Evolutionary conservation across 2,797 vertebrate species (phyloP), one percentile per base, ranked within the genome.

Genomic region (Rhinichthys osculus): DNA sequence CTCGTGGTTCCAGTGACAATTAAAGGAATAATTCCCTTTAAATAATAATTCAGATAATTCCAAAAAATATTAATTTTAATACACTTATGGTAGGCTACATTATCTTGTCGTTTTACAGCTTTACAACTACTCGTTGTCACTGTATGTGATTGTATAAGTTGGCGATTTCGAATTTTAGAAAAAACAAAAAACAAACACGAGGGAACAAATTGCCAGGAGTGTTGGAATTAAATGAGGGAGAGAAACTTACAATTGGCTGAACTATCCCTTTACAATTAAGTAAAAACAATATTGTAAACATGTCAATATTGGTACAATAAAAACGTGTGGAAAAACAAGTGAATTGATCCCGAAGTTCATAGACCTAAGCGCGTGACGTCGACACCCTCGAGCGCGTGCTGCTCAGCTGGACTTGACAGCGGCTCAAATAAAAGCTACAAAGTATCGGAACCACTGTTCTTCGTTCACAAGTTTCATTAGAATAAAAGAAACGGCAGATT

Each of bases 391-490:
- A 89, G 80, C 81, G 88, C 81, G 88, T 78, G 81, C 19, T 88
- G 47, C 72, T 79, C 35, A 64, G 87, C 74, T 86, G 87, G 73
- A 54, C 11, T 52, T 90, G 86, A 90, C 84, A 89, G 88, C 86
- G 67, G 71, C 66, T 67, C 81, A 89, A 50, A 86, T 38, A 54
- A 66, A 44, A 7, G 16, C 57, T 6, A n/a, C 16, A 7, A 79
- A 64, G n/a, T 21, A 79, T 44, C 27, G 10, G 19, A 17, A 21
- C 16, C 38, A 30, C 16, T 42, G 40, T 21, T 79, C n/a, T 62
- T 78, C 5, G 3, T 21, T 57, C 7, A 5, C 3, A 10, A 1
- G 52, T 2, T 10, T 38, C 2, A 19, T 72, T 30, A 30, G 50
- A 11, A 27, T 10, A 0, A 50, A 50, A 50, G 47, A 16, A 47